Evolutionary conservation across 1,140 invertebrate species (phyloP).

Genomic region (Lordiphosa clarofinis): DNA sequence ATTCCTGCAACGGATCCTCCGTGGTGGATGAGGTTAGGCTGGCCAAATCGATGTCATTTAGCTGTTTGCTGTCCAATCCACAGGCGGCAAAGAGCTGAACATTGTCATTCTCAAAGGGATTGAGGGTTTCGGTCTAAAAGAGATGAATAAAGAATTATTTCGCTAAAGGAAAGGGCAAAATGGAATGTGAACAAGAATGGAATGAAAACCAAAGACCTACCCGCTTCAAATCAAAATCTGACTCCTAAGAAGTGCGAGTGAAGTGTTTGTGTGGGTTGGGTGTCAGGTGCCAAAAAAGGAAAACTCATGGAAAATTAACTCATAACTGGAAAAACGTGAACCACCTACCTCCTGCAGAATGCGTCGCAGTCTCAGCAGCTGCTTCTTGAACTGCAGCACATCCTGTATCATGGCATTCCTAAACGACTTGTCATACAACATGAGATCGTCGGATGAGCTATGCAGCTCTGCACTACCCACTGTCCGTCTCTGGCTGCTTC

Average conservation of each 20-base stretch:
- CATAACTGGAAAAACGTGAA: constrained; percentile 3
- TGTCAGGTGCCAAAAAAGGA: background rate
- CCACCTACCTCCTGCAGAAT: constrained; percentile 83
- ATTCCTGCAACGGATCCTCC: constrained; percentile 83
- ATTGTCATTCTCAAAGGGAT: constrained; percentile 92
- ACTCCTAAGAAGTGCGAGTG: constrained; percentile 45
- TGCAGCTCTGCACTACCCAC: constrained; percentile 56
- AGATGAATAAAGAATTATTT: background rate
- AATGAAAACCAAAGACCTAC: constrained; percentile 27
- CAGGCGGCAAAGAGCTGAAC: constrained; percentile 85
- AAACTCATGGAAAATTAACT: too few relatives aligned
- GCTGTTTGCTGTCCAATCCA: constrained; percentile 80
- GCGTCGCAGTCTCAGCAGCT: constrained; percentile 84
- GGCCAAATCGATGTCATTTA: constrained; percentile 82
- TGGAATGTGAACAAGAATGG: background rate
- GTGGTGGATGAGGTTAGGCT: constrained; percentile 77
- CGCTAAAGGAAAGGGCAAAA: background rate
- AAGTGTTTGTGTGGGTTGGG: constrained; percentile 1
- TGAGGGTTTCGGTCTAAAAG: constrained; percentile 88
- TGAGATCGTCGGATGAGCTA: constrained; percentile 79
- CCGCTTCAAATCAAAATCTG: constrained; percentile 57
- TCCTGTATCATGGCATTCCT: constrained; percentile 83
- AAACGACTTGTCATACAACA: constrained; percentile 79
- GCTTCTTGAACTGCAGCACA: constrained; percentile 85
- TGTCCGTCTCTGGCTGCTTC: constrained; percentile 21